Percentiles rank a stretch among this genome's conserved stretches.
Conservation (phyloP, 2,888 invertebrate species). For the Meteorus colon region DNA sequence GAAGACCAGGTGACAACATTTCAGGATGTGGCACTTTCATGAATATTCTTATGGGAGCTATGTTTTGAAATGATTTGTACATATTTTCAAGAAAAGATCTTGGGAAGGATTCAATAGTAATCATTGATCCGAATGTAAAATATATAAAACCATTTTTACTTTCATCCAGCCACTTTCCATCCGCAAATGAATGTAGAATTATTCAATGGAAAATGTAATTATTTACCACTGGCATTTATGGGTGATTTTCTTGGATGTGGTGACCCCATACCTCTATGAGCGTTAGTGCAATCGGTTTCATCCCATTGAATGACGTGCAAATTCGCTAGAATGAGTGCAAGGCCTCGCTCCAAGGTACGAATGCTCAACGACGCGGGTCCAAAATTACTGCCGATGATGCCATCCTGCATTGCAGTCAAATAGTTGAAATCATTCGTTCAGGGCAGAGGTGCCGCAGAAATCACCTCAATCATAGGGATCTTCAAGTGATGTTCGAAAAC, state of each 20-base stretch:
- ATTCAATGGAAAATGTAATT: too few species aligned
- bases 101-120: constrained; percentile 58
- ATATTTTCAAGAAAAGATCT: constrained; percentile 52
- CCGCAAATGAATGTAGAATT: too few species aligned
- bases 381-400: constrained; percentile 56
- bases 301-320: constrained; percentile 73
- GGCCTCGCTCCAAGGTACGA: constrained; percentile 67
- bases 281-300: constrained; percentile 72
- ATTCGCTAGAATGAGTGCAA: constrained; percentile 74
- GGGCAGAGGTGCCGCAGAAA: constrained; percentile 58
- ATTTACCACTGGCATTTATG: constrained; percentile 56
- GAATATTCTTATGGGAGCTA: constrained; percentile 58
- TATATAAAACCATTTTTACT: constrained; percentile 62
- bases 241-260: constrained; percentile 71
- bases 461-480: constrained; percentile 60
- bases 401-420: constrained; percentile 46
- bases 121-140: constrained; percentile 62
- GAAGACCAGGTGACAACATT: constrained; percentile 56
- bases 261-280: constrained; percentile 76
- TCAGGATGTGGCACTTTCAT: constrained; percentile 55
- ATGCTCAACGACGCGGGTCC: constrained; percentile 42
- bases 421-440: constrained; percentile 55
- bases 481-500: constrained; percentile 59
- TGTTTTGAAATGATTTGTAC: constrained; percentile 57
- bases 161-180: constrained; percentile 49